Conservation (phyloP, 2,113 vertebrate species). For the Microtus pennsylvanicus region DNA sequence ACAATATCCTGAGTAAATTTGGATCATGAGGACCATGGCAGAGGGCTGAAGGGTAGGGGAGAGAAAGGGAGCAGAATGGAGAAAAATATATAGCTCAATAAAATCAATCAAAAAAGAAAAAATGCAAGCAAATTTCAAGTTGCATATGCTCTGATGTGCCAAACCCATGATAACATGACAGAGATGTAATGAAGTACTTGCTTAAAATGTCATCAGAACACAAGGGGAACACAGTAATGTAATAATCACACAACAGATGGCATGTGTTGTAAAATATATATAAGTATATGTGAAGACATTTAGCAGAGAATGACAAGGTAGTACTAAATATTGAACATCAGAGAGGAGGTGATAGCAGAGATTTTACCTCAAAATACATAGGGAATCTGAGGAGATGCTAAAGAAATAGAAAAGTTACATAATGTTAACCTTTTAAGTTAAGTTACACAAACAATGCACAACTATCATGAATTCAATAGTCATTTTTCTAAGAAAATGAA, state of each 20-base stretch:
- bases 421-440: neutral
- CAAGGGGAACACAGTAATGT: neutral
- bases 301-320: fast-evolving
- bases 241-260: neutral
- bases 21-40: too few species aligned
- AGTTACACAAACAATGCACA: neutral
- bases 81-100: too few species aligned
- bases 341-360: neutral
- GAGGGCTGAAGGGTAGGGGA: too few species aligned
- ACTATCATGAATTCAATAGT: neutral
- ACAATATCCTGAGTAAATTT: too few species aligned
- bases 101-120: too few species aligned
- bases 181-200: neutral
- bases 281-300: neutral
- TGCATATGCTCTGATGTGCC: neutral
- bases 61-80: too few species aligned
- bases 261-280: neutral
- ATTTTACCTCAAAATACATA: neutral
- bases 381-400: neutral
- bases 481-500: neutral
- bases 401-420: neutral
- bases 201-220: neutral
- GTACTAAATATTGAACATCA: neutral
- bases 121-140: neutral
- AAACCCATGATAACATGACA: neutral